Base-by-base conservation (phyloP, 2,888 invertebrate species). In the Terebella lapidaria region DNA sequence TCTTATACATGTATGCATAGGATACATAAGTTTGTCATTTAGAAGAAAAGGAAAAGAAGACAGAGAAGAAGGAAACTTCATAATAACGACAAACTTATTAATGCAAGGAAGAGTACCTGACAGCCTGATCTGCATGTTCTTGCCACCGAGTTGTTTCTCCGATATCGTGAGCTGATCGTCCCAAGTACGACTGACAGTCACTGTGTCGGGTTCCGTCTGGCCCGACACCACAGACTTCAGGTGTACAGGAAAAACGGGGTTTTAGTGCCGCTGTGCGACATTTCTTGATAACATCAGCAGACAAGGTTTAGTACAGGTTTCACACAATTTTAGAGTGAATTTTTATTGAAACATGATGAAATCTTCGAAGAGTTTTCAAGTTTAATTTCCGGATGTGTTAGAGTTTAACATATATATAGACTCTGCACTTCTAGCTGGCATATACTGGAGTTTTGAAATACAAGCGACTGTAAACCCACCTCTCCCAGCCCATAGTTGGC, bases 171-270 rank as follows among this genome's bases (percentile, higher is more conserved):
- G 72, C 1, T 70, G 68, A 22, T 82, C 81, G 20, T 84, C 77
- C 70, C 78, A 81, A 1, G 80, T 81, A 54, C 87, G 83, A 5
- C 81, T 77, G 2, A 91, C 74, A 18, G 84, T 82, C 59, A 89
- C 83, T 0, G 87, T 87, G 73, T 92, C 91, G 0, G 92, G 91
- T 70, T 91, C 90, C 1, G 87, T 85, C 51, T 84, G 79, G 0
- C 88, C 91, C 0, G 90, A 89, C 0, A 92, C 92, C 2, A 92
- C 89, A 62, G 87, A 87, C 89, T 90, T n/a, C n/a, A n/a, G n/a
- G n/a, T n/a, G n/a, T n/a, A n/a, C n/a, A n/a, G n/a, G n/a, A n/a
- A n/a, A n/a, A n/a, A n/a, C n/a, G n/a, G n/a, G n/a, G n/a, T n/a
- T n/a, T n/a, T n/a, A n/a, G n/a, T n/a, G n/a, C n/a, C n/a, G n/a